Evolutionary conservation across 2,113 vertebrate genomes (phyloP), one percentile per base, ranked within the genome.

Genomic region (Pampusana beccarii): DNA sequence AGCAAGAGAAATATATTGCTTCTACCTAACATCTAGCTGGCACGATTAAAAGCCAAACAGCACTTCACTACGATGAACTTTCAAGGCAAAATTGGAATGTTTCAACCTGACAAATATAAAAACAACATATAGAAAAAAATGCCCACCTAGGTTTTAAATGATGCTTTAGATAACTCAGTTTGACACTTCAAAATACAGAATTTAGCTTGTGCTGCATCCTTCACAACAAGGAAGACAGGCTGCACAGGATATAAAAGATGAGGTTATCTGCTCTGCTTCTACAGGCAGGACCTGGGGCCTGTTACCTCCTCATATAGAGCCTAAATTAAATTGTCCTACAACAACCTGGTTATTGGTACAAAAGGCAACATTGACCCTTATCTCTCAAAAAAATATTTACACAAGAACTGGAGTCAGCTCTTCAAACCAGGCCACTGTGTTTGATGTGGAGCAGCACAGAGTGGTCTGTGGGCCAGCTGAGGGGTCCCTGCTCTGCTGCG

Each of bases 101-200:
- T 93, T 90, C 88, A 23, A 82, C 58, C 36, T 83, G 71, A 86
- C 18, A 83, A 95, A 86, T 46, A 58, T 16, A 53, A 88, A 75
- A 84, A 80, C 44, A 67, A 0, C 15, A 53, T 3, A 70, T 7
- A 11, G 26, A 6, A 64, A 36, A 67, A 92, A 88, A 75, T 65
- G 50, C 50, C 26, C 61, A 67, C 79, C 46, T 57, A 69, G 29
- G 50, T 61, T 93, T 93, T 82, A 91, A 87, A 87, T 24, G 16
- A 69, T 67, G 18, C 25, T 93, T 79, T 80, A 54, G 29, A 61
- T 88, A 88, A 83, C 48, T 77, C 54, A 42, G 11, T 38, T 26
- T 95, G 90, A 80, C 92, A 90, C 56, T 72, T 94, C 29, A 75
- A 94, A 91, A 95, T 67, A 87, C 28, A 77, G 64, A 84, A 74